Conservation (phyloP, 64 coral and sea anemone species). For the Catalaphyllia jardinei region DNA sequence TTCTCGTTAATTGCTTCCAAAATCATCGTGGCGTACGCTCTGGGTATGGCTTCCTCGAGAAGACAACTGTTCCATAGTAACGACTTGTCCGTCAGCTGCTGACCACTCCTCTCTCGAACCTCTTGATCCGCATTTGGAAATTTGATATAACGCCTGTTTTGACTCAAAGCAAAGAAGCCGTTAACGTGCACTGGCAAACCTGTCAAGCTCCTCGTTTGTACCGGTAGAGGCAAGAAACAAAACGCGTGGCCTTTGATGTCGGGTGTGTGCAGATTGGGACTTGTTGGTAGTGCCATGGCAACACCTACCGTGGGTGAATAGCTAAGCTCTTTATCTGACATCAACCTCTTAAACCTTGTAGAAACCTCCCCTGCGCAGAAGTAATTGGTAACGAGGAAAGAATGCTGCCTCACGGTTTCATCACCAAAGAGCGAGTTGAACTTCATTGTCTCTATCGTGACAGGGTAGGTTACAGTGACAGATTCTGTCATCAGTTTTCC, state of each 20-base stretch:
- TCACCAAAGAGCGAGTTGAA: not conserved
- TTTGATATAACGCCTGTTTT: conserved; percentile 88
- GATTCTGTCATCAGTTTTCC: not conserved
- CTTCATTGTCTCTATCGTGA: conserved; percentile 56
- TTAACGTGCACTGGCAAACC: conserved; percentile 93
- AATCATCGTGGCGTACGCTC: conserved; percentile 70
- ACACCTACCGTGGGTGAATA: conserved; percentile 75
- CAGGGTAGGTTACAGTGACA: conserved; percentile 49
- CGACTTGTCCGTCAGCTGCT: conserved; percentile 65
- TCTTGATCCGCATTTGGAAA: conserved; percentile 83
- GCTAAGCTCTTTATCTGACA: conserved; percentile 59
- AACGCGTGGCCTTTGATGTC: conserved; percentile 52
- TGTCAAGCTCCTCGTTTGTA: conserved; percentile 64
- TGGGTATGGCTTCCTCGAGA: conserved; percentile 74
- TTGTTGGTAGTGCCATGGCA: conserved; percentile 25
- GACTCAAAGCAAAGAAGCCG: conserved; percentile 89
- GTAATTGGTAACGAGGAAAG: conserved; percentile 75
- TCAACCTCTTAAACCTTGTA: conserved; percentile 42
- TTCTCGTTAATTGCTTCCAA: conserved; percentile 10
- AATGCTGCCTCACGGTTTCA: not conserved
- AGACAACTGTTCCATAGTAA: conserved; percentile 78
- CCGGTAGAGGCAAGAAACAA: conserved; percentile 89
- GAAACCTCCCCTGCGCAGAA: conserved; percentile 46
- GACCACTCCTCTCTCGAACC: not conserved
- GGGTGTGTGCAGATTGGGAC: not conserved